Evolutionary conservation across 2,888 invertebrate species (phyloP).

Genomic region (Orthonevra nobilis): DNA sequence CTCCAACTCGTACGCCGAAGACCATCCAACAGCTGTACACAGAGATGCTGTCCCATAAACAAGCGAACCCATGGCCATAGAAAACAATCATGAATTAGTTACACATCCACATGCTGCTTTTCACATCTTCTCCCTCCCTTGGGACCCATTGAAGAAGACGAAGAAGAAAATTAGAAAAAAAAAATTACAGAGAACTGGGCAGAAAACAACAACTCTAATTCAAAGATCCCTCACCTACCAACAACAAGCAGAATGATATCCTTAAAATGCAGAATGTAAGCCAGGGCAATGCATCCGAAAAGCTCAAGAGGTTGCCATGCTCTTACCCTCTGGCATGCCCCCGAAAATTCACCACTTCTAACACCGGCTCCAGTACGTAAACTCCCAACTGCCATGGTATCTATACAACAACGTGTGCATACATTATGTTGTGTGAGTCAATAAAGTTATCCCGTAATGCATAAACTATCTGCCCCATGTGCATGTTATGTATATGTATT

Average conservation of each 20-base stretch:
- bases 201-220: no score
- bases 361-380: slow-evolving; percentile 31
- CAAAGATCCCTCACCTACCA: slow-evolving; percentile 13
- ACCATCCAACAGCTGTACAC: neutral
- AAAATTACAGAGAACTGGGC: neutral
- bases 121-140: slow-evolving; percentile 17
- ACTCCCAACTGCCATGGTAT: slow-evolving; percentile 35
- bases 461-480: slow-evolving; percentile 61
- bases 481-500: slow-evolving; percentile 33
- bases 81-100: slow-evolving; percentile 48
- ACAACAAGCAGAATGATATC: slow-evolving; percentile 49
- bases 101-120: slow-evolving; percentile 20
- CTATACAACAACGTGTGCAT: slow-evolving; percentile 46
- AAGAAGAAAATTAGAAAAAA: neutral
- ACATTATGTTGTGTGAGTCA: slow-evolving; percentile 66
- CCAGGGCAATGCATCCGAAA: slow-evolving; percentile 60
- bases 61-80: slow-evolving; percentile 33
- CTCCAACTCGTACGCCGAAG: no score
- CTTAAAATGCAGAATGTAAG: slow-evolving; percentile 54
- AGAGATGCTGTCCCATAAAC: slow-evolving; percentile 20
- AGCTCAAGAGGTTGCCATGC: slow-evolving; percentile 60
- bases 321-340: slow-evolving; percentile 53
- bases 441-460: slow-evolving; percentile 66
- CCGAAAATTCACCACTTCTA: slow-evolving; percentile 37
- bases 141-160: slow-evolving; percentile 12